Evolutionary conservation across 2,797 vertebrate genomes (phyloP).

Genomic region (Pygocentrus nattereri): DNA sequence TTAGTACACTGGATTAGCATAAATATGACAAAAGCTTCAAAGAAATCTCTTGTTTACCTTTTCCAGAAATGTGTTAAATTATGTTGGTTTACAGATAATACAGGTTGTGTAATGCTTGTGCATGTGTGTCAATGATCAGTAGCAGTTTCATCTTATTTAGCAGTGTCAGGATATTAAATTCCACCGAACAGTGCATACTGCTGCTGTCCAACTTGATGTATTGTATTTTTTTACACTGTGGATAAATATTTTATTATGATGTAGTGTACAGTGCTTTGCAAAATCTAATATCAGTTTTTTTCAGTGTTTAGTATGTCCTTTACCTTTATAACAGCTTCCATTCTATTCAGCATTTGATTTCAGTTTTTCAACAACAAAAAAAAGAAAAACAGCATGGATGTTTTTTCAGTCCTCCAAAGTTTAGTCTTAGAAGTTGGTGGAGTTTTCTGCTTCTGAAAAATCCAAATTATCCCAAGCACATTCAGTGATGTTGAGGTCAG

Average conservation of each 20-base stretch:
- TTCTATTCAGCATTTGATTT: too few species aligned
- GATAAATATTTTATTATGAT: slow-evolving; percentile 32
- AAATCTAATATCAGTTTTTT: background rate
- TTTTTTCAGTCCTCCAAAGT: too few species aligned
- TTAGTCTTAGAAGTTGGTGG: too few species aligned
- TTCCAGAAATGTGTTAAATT: background rate
- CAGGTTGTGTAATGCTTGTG: slow-evolving; percentile 10
- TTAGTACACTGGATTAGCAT: background rate
- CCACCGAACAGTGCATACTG: slow-evolving; percentile 7
- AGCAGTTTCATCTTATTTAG: background rate
- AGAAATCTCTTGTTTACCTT: background rate
- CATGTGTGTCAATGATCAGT: slow-evolving; percentile 11
- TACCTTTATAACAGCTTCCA: too few species aligned
- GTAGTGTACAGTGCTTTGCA: background rate
- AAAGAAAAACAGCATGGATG: too few species aligned
- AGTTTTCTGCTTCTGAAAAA: too few species aligned
- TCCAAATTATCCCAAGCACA: too few species aligned
- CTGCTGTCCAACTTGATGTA: background rate
- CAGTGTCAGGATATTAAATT: slow-evolving; percentile 33
- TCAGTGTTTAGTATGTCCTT: too few species aligned
- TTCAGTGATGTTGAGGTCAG: too few species aligned
- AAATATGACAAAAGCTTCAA: background rate
- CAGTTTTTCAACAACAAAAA: too few species aligned
- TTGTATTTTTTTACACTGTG: background rate
- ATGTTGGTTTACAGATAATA: background rate